Evolutionary conservation across 1,140 invertebrate genomes (phyloP).

Genomic region (Drosophila paulistorum): DNA sequence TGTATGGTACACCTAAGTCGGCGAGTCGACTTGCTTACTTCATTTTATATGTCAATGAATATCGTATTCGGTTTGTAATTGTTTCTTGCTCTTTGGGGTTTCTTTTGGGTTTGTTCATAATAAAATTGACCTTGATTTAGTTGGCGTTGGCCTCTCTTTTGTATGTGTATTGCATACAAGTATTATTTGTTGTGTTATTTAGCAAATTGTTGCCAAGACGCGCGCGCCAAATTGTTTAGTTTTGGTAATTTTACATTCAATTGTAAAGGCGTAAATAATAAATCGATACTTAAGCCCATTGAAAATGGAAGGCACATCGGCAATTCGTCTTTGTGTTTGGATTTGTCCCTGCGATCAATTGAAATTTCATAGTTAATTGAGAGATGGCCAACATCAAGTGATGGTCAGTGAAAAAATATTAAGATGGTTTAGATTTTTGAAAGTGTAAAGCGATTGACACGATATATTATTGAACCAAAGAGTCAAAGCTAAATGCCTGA

Average conservation of each 20-base stretch:
- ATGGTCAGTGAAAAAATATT: not conserved
- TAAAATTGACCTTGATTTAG: slow-evolving; percentile 44
- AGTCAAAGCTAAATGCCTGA: not conserved
- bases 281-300: slow-evolving; percentile 3
- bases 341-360: slow-evolving; percentile 41
- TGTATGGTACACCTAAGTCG: no score
- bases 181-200: slow-evolving; percentile 65
- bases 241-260: slow-evolving; percentile 47
- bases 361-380: slow-evolving; percentile 26
- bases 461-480: no score
- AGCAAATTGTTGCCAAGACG: slow-evolving; percentile 63
- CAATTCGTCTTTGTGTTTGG: slow-evolving; percentile 7
- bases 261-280: not conserved
- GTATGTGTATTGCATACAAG: slow-evolving; percentile 39
- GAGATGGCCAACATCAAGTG: not conserved
- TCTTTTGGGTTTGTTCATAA: slow-evolving; percentile 29
- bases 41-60: no score
- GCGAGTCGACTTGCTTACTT: no score
- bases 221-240: slow-evolving; percentile 25
- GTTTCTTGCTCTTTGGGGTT: not conserved
- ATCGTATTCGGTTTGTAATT: not conserved
- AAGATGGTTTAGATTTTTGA: no score
- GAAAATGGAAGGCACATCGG: slow-evolving; percentile 7
- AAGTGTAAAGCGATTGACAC: no score
- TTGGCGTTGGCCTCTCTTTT: slow-evolving; percentile 36